Percentiles rank a stretch among this genome's conserved stretches.
Evolutionary conservation across 2,113 vertebrate genomes (phyloP).

Genomic region (Oophaga pumilio): DNA sequence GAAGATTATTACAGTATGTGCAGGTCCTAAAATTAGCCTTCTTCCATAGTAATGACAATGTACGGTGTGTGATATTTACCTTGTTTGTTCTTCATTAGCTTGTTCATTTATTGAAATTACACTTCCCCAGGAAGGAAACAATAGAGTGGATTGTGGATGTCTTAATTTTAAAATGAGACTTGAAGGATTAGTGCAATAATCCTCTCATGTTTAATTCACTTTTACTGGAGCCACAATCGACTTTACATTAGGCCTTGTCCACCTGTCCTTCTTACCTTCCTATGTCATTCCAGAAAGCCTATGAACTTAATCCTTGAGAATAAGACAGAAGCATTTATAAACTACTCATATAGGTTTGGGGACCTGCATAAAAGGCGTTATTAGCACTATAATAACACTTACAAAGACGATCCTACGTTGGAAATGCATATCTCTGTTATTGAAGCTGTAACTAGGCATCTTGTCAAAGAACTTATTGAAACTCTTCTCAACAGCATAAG

Average conservation of each 20-base stretch:
- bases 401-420: neutral
- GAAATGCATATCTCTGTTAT: neutral
- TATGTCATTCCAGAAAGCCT: neutral
- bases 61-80: neutral
- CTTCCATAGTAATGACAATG: conserved; percentile 6
- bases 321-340: neutral
- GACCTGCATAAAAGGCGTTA: neutral
- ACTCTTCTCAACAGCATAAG: too few relatives aligned
- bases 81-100: conserved; percentile 33
- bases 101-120: conserved; percentile 22
- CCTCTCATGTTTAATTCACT: conserved; percentile 31
- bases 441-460: neutral
- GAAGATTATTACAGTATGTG: neutral
- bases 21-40: neutral
- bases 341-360: neutral
- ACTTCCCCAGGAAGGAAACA: conserved; percentile 15
- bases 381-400: neutral
- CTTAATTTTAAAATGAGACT: conserved; percentile 19
- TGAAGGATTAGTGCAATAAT: conserved; percentile 12
- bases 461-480: neutral
- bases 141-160: neutral
- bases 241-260: conserved; percentile 26
- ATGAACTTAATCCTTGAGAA: neutral
- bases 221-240: neutral
- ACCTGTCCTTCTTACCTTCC: neutral